phyloP scores from a whole-genome alignment of 1,140 invertebrate genomes.

The Euwallacea fornicatus region DNA sequence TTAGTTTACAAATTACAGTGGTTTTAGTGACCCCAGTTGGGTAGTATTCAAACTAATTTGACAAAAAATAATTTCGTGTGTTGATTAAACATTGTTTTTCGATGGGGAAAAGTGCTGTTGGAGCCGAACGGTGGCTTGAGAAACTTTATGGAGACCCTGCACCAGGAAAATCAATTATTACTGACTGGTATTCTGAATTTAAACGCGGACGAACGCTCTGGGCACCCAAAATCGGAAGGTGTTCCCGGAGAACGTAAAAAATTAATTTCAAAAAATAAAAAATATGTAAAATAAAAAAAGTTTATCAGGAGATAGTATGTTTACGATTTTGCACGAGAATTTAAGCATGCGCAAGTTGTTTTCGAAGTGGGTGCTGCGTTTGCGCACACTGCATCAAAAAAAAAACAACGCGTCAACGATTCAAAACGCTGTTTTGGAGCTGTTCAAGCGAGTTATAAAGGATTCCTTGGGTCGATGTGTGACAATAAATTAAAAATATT shows the following conservation, averaged over 20 bases:
- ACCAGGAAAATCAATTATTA: slow-evolving; percentile 39
- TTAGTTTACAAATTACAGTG: no score
- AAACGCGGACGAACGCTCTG: slow-evolving; percentile 45
- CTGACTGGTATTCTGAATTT: slow-evolving; percentile 45
- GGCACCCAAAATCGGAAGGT: slow-evolving; percentile 38
- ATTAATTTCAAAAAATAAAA: slow-evolving; percentile 45
- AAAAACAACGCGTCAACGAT: neutral
- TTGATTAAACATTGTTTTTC: slow-evolving; percentile 1
- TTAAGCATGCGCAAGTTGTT: slow-evolving; percentile 7
- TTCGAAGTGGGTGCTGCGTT: neutral
- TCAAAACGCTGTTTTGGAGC: no score
- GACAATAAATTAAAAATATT: no score
- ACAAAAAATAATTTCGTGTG: slow-evolving; percentile 41
- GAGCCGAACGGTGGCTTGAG: slow-evolving; percentile 13
- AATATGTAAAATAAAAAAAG: no score
- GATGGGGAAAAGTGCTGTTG: slow-evolving; percentile 24
- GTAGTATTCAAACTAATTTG: no score
- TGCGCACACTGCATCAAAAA: neutral
- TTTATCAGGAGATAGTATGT: slow-evolving; percentile 30
- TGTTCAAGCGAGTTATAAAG: no score
- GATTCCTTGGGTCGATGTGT: no score
- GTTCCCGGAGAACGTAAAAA: slow-evolving; percentile 43
- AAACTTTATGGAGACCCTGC: slow-evolving; percentile 38
- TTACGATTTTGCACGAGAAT: slow-evolving; percentile 34
- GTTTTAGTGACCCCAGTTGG: no score